These are phyloP conservation scores for Danio tinwini DNA, from an alignment of 2,797 vertebrate species.

Conservation along the genomic window DNA sequence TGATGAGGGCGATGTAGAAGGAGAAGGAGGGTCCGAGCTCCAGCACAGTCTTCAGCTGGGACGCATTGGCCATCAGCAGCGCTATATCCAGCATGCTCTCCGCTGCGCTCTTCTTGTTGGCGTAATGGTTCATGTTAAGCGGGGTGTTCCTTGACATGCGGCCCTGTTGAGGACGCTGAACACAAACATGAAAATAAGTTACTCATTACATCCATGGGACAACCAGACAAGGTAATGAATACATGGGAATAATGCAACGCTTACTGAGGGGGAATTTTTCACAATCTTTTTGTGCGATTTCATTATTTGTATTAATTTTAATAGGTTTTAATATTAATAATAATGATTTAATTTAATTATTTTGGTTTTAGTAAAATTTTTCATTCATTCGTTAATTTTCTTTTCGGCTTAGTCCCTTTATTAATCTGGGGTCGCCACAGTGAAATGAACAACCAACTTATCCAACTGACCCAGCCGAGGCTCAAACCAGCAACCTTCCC, in stretches of 20 bases:
- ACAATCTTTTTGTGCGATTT: too few species aligned
- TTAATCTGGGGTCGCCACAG: too few species aligned
- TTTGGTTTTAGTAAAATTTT: too few species aligned
- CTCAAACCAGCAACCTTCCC: too few species aligned
- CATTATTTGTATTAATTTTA: too few species aligned
- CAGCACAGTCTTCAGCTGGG: conserved; percentile 93
- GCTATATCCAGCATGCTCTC: conserved; percentile 98
- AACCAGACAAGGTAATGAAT: not conserved
- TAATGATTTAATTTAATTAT: too few species aligned
- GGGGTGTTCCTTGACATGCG: conserved; percentile 52
- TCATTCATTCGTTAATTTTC: too few species aligned
- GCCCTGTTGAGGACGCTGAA: conserved; percentile 50
- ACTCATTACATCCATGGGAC: conserved; percentile 36
- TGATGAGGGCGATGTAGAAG: conserved; percentile 86
- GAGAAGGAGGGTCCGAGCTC: conserved; percentile 83
- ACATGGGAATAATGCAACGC: not conserved
- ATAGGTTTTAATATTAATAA: too few species aligned
- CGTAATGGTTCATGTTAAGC: conserved; percentile 95
- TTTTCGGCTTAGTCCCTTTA: too few species aligned
- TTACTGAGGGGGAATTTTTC: not conserved
- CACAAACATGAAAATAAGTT: conserved; percentile 38
- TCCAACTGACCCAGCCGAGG: too few species aligned
- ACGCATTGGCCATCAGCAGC: conserved; percentile 96
- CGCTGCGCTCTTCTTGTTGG: conserved; percentile 96
- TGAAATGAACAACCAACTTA: too few species aligned